Conservation (phyloP, 2,113 vertebrate genomes). For the Emydura subglobosa region DNA sequence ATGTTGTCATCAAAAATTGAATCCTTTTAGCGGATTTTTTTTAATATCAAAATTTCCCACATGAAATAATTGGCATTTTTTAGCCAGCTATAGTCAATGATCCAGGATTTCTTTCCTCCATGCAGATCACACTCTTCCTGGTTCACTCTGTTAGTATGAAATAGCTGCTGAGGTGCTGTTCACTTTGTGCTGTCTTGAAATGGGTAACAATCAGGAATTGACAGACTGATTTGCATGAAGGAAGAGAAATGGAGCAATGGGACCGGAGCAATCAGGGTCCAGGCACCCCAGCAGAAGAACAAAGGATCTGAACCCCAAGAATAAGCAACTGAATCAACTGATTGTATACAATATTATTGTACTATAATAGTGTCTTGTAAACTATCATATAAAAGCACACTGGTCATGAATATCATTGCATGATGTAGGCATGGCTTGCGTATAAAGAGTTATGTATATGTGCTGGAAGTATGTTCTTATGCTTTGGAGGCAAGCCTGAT, state of each 20-base stretch:
- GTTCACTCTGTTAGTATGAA: neutral
- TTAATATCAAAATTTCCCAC: neutral
- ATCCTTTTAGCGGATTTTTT: neutral
- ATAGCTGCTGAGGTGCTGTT: neutral
- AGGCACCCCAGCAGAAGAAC: neutral
- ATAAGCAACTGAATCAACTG: neutral
- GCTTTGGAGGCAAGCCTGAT: too few relatives aligned
- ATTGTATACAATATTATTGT: neutral
- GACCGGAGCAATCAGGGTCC: neutral
- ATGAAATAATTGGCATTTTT: neutral
- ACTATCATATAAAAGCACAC: too few relatives aligned
- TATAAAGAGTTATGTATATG: too few relatives aligned
- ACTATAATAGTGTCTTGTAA: neutral
- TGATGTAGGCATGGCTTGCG: too few relatives aligned
- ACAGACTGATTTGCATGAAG: neutral
- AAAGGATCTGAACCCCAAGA: neutral
- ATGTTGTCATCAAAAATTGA: neutral
- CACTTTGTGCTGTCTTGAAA: neutral
- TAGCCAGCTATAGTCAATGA: neutral
- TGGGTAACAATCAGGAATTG: neutral
- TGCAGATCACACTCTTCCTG: neutral
- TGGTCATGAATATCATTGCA: too few relatives aligned
- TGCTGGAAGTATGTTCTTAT: too few relatives aligned
- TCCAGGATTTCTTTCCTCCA: neutral
- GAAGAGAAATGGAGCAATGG: neutral